phyloP scores from a whole-genome alignment of 2,888 invertebrate species.

The Timema podura region DNA sequence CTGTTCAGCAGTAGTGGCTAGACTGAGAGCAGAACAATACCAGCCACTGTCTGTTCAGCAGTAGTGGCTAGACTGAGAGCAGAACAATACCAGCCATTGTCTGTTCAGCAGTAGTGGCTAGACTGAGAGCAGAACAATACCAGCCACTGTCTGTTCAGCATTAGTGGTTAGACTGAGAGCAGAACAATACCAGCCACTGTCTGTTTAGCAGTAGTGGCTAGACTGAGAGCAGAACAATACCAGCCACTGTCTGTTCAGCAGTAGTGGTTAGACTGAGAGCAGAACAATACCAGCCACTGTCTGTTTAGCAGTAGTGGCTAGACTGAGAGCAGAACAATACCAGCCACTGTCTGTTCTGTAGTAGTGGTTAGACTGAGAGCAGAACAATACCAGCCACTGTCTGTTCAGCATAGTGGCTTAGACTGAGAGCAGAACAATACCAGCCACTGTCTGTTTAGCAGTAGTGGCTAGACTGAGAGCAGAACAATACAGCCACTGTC shows the following conservation, averaged over 20 bases:
- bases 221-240: too few species aligned
- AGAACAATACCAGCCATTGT: neutral
- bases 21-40: too few species aligned
- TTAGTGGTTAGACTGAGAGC: neutral
- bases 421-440: too few species aligned
- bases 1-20: slow-evolving; percentile 5
- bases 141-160: neutral
- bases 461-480: neutral
- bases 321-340: too few species aligned
- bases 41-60: neutral
- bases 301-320: slow-evolving; percentile 3
- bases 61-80: neutral
- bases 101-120: slow-evolving; percentile 5
- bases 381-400: neutral
- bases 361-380: neutral
- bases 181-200: neutral
- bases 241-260: neutral
- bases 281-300: neutral
- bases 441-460: neutral
- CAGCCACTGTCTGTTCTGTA: neutral
- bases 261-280: neutral
- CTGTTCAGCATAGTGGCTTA: neutral
- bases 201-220: slow-evolving; percentile 3
- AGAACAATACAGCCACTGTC: neutral
- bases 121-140: too few species aligned